Conservation (phyloP, 2,888 invertebrate genomes). For the Bhutanitis thaidina region DNA sequence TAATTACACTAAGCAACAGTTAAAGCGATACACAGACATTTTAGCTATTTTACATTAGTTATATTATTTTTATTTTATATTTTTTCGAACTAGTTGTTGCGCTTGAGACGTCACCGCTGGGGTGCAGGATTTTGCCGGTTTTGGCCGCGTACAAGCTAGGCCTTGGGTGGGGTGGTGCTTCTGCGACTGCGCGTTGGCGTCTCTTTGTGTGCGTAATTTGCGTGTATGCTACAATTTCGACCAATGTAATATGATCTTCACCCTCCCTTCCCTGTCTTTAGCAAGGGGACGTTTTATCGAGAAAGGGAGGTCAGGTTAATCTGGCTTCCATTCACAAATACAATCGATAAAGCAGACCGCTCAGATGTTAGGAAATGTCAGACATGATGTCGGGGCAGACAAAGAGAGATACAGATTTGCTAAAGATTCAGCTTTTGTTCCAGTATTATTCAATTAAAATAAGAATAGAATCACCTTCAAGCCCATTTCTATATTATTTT, state of each 20-base stretch:
- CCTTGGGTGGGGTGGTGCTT: slow-evolving; percentile 64
- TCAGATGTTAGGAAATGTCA: slow-evolving; percentile 65
- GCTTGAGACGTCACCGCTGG: slow-evolving; percentile 63
- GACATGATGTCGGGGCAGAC: slow-evolving; percentile 61
- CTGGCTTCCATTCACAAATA: slow-evolving; percentile 59
- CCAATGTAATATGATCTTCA: slow-evolving; percentile 41
- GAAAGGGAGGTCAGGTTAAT: slow-evolving; percentile 38
- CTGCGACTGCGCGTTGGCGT: slow-evolving; percentile 63
- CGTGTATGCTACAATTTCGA: slow-evolving; percentile 47
- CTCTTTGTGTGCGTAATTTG: slow-evolving; percentile 59
- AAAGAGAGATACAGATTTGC: slow-evolving; percentile 42
- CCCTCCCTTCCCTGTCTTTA: slow-evolving; percentile 35
- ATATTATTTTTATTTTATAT: slow-evolving; percentile 29
- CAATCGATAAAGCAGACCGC: slow-evolving; percentile 75
- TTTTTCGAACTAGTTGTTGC: slow-evolving; percentile 60
- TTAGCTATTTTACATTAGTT: slow-evolving; percentile 41
- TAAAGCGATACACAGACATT: slow-evolving; percentile 46
- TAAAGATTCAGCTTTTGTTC: slow-evolving; percentile 29
- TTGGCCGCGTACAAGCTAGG: slow-evolving; percentile 41
- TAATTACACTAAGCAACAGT: slow-evolving; percentile 53
- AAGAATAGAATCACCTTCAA: neutral
- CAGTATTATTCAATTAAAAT: slow-evolving; percentile 12
- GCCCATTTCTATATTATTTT: too few species aligned
- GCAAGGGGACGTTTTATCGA: slow-evolving; percentile 37
- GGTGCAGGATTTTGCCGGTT: slow-evolving; percentile 74